phyloP scores from a whole-genome alignment of 2,888 invertebrate genomes.

The Steinernema hermaphroditum region DNA sequence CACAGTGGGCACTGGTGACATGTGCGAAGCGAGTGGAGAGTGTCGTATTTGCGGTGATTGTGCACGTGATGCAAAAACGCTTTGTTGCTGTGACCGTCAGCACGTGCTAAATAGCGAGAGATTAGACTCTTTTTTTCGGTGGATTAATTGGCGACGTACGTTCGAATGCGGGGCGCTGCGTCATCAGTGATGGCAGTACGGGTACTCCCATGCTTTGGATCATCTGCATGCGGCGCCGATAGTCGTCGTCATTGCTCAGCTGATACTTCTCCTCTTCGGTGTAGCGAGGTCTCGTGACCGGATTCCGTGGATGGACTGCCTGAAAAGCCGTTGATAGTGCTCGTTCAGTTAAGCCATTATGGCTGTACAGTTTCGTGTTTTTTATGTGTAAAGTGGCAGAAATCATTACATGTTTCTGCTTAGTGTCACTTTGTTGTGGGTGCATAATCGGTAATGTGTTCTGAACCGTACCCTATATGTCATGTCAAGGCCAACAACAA shows the following conservation, averaged over 20 bases:
- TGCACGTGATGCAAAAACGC: constrained; percentile 10
- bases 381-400: too few species aligned
- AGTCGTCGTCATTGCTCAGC: not conserved
- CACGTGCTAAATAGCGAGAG: constrained; percentile 4
- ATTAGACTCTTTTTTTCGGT: too few species aligned
- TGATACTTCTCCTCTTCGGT: not conserved
- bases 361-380: too few species aligned
- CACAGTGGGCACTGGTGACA: not conserved
- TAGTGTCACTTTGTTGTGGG: too few species aligned
- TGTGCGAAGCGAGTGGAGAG: not conserved
- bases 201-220: constrained; percentile 19
- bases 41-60: constrained; percentile 20
- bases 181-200: constrained; percentile 8
- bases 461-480: too few species aligned
- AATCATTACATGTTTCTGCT: too few species aligned
- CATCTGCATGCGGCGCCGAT: constrained; percentile 13
- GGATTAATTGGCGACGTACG: not conserved
- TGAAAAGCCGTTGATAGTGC: not conserved
- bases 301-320: not conserved
- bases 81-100: constrained; percentile 14
- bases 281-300: not conserved
- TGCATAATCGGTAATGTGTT: too few species aligned
- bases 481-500: too few species aligned
- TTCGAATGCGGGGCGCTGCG: not conserved
- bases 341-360: too few species aligned